Conservation (phyloP, 2,888 invertebrate species). For the Hymenopus coronatus region DNA sequence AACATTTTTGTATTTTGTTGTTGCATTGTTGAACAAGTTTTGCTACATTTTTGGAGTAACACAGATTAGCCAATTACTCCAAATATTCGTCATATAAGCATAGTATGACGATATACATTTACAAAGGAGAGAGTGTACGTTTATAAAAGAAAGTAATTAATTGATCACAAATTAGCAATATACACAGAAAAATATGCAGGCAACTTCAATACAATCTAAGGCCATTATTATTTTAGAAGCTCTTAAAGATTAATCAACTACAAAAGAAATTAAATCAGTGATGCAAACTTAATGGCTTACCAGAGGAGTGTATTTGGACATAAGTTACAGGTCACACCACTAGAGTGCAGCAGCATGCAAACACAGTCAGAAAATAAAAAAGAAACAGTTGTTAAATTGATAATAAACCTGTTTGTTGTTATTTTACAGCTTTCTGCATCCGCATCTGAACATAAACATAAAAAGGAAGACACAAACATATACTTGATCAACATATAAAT, state of each 20-base stretch:
- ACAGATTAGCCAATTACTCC: not conserved
- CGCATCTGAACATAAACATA: slow-evolving; percentile 4
- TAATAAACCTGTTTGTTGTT: not conserved
- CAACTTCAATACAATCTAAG: not conserved
- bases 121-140: not conserved
- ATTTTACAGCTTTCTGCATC: slow-evolving; percentile 4
- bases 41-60: not conserved
- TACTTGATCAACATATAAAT: not conserved
- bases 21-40: not conserved
- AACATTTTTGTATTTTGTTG: not conserved
- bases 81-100: not conserved
- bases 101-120: not conserved
- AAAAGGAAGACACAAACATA: not conserved
- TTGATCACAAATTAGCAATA: not conserved
- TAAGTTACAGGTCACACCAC: slow-evolving; percentile 52
- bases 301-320: slow-evolving; percentile 59
- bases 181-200: not conserved
- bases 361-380: slow-evolving; percentile 30
- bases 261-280: not conserved
- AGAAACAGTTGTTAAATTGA: slow-evolving; percentile 13
- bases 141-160: not conserved
- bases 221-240: not conserved
- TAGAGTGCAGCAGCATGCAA: slow-evolving; percentile 43
- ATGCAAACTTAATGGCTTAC: slow-evolving; percentile 46
- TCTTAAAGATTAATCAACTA: not conserved